A percentile compares a stretch with the other conserved stretches of the same genome.
Evolutionary conservation across 2,797 vertebrate genomes (phyloP).

Genomic region (Schizopygopsis malacanthus): DNA sequence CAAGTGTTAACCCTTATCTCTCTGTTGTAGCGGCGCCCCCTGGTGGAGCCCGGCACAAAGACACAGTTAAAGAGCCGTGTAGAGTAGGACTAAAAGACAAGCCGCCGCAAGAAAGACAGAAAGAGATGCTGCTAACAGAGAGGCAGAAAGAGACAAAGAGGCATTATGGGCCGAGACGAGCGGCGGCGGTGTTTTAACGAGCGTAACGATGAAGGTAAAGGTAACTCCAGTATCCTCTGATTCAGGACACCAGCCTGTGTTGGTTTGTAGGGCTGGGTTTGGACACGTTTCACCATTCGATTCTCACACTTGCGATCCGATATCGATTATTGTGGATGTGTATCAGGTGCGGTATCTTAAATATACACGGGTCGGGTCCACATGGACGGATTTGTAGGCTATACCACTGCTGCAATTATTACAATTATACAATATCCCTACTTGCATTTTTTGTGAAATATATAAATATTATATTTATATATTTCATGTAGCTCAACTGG

Average conservation of each 20-base stretch:
- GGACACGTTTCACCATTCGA: not conserved
- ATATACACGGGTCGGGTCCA: no score
- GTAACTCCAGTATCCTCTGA: constrained; percentile 94
- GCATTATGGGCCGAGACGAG: constrained; percentile 77
- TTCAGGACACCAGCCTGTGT: constrained; percentile 51
- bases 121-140: constrained; percentile 72
- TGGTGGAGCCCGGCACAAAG: constrained; percentile 94
- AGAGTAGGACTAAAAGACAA: constrained; percentile 98
- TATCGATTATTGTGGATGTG: not conserved
- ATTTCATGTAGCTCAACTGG: no score
- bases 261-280: not conserved
- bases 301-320: not conserved
- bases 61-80: constrained; percentile 88
- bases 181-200: constrained; percentile 89
- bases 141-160: constrained; percentile 91
- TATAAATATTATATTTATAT: no score
- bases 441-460: no score
- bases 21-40: constrained; percentile 99
- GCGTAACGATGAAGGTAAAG: constrained; percentile 98
- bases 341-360: not conserved
- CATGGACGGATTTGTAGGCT: not conserved
- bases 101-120: constrained; percentile 90
- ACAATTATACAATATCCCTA: no score
- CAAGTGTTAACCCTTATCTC: constrained; percentile 88
- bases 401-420: no score